Base-by-base conservation (phyloP, 2,113 vertebrate genomes). In the Axis porcinus region DNA sequence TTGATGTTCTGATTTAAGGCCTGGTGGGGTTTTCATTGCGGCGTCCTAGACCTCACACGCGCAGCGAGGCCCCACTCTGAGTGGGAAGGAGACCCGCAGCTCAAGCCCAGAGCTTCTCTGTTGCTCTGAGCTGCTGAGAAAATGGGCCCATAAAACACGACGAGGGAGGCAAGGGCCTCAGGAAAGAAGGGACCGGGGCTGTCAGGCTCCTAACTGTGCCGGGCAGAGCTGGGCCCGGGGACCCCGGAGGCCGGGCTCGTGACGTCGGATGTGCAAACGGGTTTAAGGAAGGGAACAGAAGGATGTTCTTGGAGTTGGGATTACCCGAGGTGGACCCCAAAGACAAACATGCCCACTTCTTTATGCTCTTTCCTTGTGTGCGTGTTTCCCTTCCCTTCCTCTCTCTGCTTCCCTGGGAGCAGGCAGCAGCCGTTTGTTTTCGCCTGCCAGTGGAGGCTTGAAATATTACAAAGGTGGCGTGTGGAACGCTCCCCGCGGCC, bases 391-490 rank as follows among this genome's bases (percentile, higher is more conserved):
- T 97, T 97, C 70, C 94, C 76, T 92, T 89, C 30, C 76, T 79
- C 94, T 62, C 88, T 55, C 86, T 45, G 98, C 98, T 97, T 98
- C 97, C 98, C 81, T 0, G 83, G 0, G 14, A 98, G 97, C 97
- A 23, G 17, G 97, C 97, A 85, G 5, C 81, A 97, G 98, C 94
- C 76, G 98, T 98, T 98, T 98, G 98, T 97, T 98, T 96, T 96
- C 94, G 54, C 91, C 96, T 95, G 98, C 97, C 43, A 92, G 98
- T 98, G 95, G 97, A 98, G 98, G 93, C 96, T 92, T 99, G 99
- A 99, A 99, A 99, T 99, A 99, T 98, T 97, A 98, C 85, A 52
- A 6, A 87, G 98, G 93, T 93, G 98, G 98, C 94, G 21, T 76
- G 86, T 40, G 97, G 98, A 98, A 54, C 12, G 83, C 95, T 99